Conservation (phyloP, 2,797 vertebrate species). For the Acanthurus lineatus region DNA sequence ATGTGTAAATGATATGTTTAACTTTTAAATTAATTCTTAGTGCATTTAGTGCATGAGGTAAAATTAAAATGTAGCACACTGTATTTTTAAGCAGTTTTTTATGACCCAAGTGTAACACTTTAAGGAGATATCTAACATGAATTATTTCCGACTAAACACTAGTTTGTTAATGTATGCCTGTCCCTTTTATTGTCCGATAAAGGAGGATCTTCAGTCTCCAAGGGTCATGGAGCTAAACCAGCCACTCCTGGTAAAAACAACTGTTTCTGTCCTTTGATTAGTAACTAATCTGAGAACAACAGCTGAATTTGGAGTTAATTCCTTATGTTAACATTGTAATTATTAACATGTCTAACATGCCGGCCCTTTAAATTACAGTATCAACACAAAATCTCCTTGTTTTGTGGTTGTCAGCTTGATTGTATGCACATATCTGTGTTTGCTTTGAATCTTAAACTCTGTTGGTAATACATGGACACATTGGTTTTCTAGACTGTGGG, state of each 20-base stretch:
- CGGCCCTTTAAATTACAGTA: no score
- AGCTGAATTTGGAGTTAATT: not conserved
- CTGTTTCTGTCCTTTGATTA: not conserved
- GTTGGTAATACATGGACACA: not conserved
- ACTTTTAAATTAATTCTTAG: not conserved
- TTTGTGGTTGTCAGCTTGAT: no score
- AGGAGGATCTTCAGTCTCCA: conserved; percentile 34
- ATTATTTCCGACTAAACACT: not conserved
- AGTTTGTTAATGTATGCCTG: not conserved
- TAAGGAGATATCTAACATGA: not conserved
- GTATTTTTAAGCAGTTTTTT: no score
- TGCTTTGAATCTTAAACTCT: not conserved
- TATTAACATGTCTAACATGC: no score
- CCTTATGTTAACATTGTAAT: no score
- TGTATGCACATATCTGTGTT: not conserved
- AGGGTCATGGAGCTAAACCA: conserved; percentile 67
- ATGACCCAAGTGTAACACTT: no score
- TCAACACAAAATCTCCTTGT: no score
- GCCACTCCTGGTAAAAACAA: conserved; percentile 67
- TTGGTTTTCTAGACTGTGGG: conserved; percentile 73
- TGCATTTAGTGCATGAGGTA: conserved; percentile 34
- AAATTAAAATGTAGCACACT: not conserved
- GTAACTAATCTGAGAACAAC: not conserved
- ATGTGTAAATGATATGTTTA: conserved; percentile 40
- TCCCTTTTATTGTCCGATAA: conserved; percentile 57